These are phyloP conservation scores for Tragelaphus buxtoni DNA, from an alignment of 2,113 vertebrate species.

Conservation along the genomic window DNA sequence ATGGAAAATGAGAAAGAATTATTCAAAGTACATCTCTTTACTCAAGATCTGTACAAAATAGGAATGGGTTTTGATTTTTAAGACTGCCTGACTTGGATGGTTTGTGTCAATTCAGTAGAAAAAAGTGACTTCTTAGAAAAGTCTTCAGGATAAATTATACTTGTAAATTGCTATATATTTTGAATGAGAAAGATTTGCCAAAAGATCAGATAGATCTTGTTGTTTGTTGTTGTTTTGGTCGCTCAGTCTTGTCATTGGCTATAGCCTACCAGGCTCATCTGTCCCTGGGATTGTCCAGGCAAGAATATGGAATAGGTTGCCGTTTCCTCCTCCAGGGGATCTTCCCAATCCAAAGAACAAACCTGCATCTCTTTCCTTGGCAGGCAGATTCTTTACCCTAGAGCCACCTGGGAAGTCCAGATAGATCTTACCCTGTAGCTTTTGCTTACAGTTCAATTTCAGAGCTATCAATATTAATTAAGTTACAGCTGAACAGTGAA, in stretches of 20 bases:
- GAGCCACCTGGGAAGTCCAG: not conserved
- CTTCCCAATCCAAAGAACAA: not conserved
- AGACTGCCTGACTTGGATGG: not conserved
- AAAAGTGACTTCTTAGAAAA: not conserved
- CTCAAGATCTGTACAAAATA: not conserved
- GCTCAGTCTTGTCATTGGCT: not conserved
- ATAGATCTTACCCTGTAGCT: not conserved
- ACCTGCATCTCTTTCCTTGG: not conserved
- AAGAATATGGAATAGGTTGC: not conserved
- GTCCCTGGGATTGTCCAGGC: not conserved
- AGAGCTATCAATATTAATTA: not conserved
- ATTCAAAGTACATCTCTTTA: not conserved
- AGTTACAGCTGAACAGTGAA: not conserved
- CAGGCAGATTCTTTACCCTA: not conserved
- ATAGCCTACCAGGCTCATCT: not conserved
- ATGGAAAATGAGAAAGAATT: not conserved
- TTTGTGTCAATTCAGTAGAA: not conserved
- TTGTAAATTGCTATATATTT: not conserved
- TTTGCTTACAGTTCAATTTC: constrained; percentile 7
- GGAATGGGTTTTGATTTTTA: not conserved
- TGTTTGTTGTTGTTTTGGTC: not conserved
- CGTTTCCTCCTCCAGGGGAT: not conserved
- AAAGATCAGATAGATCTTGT: not conserved
- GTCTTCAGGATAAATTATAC: not conserved
- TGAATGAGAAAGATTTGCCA: not conserved